Base-by-base conservation (phyloP, 2,797 vertebrate species). In the Kryptopterus vitreolus region DNA sequence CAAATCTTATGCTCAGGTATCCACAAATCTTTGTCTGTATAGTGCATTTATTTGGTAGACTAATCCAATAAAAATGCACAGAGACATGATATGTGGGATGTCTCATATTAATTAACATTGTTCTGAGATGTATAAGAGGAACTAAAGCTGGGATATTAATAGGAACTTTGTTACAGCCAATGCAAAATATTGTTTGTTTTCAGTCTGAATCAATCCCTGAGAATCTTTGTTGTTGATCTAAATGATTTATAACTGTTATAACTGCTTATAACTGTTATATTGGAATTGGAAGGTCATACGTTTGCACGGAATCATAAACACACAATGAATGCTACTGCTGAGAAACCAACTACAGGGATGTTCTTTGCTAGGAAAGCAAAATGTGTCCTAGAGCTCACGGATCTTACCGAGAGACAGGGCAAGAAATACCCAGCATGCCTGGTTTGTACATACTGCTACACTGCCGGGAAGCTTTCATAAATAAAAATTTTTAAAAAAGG, bases 161-260 rank as follows among this genome's bases (percentile, higher is more conserved):
- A 65, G 38, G 24, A 52, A 38, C 31, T 72, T 24, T 57, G 11
- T 66, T 78, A 26, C 3, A 20, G 20, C 22, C 50, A 83, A 79
- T 8, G 48, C 69, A 68, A 78, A 72, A 71, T 3, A 38, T 38
- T 7, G 35, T 48, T 10, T 63, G 24, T 79, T 83, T 68, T 79
- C 77, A 85, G 79, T 77, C 76, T 77, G 79, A 78, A 83, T 84
- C 65, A 78, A 79, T 68, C 80, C 7, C 18, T 26, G 26, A 65
- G 81, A 8, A 52, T 70, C 76, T 73, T 77, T 55, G 69, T 76
- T 72, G 59, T 65, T 68, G 71, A 65, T 57, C 22, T 78, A 69
- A 50, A 29, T 46, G 20, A 53, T 33, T 76, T 65, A 52, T 16
- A n/a, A n/a, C n/a, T n/a, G n/a, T n/a, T n/a, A n/a, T n/a, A n/a